A percentile compares a stretch with the other conserved stretches of the same genome.
phyloP scores from a whole-genome alignment of 2,888 invertebrate genomes.

The Drosophila monieri region DNA sequence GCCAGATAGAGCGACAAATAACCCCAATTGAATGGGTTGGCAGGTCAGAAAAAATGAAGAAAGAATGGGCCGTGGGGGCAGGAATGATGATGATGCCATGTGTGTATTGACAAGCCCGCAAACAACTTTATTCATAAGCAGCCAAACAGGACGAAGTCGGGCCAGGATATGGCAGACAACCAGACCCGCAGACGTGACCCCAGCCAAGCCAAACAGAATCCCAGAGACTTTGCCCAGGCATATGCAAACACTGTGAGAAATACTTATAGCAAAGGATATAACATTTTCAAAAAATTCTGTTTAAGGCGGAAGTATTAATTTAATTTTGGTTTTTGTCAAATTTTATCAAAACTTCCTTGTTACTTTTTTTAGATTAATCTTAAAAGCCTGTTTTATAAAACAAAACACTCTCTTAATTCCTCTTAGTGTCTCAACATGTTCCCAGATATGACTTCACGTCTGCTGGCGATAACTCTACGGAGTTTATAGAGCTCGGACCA shows the following conservation, averaged over 20 bases:
- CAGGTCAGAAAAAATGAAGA: not conserved
- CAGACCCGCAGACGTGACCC: conserved; percentile 61
- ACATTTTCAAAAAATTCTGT: too few species aligned
- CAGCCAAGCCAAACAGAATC: conserved; percentile 43
- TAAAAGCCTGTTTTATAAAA: too few species aligned
- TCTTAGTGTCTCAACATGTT: conserved; percentile 7
- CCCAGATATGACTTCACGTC: conserved; percentile 77
- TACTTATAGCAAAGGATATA: not conserved
- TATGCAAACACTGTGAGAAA: conserved; percentile 16
- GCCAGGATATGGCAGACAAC: conserved; percentile 20
- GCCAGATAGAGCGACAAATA: conserved; percentile 76
- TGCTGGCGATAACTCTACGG: conserved; percentile 73
- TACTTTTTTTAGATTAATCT: too few species aligned
- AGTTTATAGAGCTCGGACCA: conserved; percentile 62
- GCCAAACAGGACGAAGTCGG: conserved; percentile 43
- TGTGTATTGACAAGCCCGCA: conserved; percentile 71
- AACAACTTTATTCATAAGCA: conserved; percentile 80
- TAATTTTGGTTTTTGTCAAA: too few species aligned
- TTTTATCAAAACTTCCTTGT: too few species aligned
- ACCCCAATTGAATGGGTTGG: conserved; percentile 75
- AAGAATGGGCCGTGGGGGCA: conserved; percentile 4
- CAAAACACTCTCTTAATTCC: not conserved
- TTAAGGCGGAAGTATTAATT: too few species aligned
- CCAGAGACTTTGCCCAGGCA: conserved; percentile 19
- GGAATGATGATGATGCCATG: conserved; percentile 49